These are phyloP conservation scores for Harpalus rubripes DNA, from an alignment of 2,888 invertebrate genomes.

Conservation along the genomic window DNA sequence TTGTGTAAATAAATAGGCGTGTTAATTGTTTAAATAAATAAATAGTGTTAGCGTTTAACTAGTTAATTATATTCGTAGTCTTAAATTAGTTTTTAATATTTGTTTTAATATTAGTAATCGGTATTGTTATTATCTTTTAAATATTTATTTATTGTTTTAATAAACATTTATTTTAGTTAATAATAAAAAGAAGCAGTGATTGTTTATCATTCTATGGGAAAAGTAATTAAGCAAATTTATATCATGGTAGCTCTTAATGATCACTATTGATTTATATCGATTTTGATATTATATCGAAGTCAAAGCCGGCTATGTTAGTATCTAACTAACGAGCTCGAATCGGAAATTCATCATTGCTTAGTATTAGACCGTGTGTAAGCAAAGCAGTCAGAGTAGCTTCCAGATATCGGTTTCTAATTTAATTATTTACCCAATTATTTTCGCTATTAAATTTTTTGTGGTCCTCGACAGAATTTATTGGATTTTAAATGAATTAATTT, in stretches of 20 bases:
- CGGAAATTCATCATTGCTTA: slow-evolving; percentile 51
- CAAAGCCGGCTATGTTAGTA: slow-evolving; percentile 9
- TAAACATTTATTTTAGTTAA: no score
- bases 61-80: no score
- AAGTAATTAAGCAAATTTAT: slow-evolving; percentile 42
- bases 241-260: slow-evolving; percentile 52
- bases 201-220: no score
- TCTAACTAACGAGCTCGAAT: slow-evolving; percentile 44
- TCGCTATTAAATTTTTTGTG: slow-evolving; percentile 37
- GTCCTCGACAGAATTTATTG: slow-evolving; percentile 22
- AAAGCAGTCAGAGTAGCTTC: background rate
- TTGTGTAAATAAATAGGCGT: no score
- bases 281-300: slow-evolving; percentile 34
- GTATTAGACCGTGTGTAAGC: slow-evolving; percentile 39
- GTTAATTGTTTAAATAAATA: no score
- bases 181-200: no score
- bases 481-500: slow-evolving; percentile 41
- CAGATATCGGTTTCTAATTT: slow-evolving; percentile 25
- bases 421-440: slow-evolving; percentile 53
- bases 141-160: no score
- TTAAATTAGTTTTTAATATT: no score
- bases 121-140: no score
- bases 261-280: slow-evolving; percentile 60
- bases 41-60: no score
- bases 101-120: no score